Conservation (phyloP, 2,113 vertebrate species). For the Salvelinus alpinus region DNA sequence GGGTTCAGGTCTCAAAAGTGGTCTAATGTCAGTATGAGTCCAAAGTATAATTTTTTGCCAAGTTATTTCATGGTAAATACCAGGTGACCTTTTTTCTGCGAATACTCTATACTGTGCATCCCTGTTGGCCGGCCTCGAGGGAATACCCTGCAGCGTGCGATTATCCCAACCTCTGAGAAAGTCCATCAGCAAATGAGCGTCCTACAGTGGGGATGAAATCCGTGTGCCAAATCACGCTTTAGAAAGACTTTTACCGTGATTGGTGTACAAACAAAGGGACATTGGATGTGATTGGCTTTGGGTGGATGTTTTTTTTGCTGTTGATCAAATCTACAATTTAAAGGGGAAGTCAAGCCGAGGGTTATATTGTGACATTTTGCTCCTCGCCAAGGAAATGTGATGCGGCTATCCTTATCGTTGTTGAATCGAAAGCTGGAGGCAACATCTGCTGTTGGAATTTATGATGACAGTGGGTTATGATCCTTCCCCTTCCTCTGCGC, state of each 20-base stretch:
- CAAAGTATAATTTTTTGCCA: no score
- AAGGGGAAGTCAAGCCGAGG: no score
- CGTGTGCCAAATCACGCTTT: conserved; percentile 14
- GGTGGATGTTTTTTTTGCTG: background rate
- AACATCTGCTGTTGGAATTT: conserved; percentile 6
- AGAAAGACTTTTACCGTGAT: conserved; percentile 27
- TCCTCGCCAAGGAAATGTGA: no score
- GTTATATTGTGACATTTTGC: no score
- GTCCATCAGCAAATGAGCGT: background rate
- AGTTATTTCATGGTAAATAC: no score
- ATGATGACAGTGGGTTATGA: background rate
- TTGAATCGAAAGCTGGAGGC: conserved; percentile 17
- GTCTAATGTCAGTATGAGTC: no score
- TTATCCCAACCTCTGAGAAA: conserved; percentile 5
- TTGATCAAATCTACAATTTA: no score
- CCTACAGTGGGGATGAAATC: conserved; percentile 18
- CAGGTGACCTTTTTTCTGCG: background rate
- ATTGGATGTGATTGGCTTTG: conserved; percentile 8
- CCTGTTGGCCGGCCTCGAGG: background rate
- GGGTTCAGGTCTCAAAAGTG: no score
- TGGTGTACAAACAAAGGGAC: conserved; percentile 14
- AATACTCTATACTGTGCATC: background rate
- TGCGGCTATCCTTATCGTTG: background rate
- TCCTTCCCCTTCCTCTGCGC: background rate
- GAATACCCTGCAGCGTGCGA: background rate